Evolutionary conservation across 2,888 invertebrate genomes (phyloP).

Genomic region (Cheilosia urbana): DNA sequence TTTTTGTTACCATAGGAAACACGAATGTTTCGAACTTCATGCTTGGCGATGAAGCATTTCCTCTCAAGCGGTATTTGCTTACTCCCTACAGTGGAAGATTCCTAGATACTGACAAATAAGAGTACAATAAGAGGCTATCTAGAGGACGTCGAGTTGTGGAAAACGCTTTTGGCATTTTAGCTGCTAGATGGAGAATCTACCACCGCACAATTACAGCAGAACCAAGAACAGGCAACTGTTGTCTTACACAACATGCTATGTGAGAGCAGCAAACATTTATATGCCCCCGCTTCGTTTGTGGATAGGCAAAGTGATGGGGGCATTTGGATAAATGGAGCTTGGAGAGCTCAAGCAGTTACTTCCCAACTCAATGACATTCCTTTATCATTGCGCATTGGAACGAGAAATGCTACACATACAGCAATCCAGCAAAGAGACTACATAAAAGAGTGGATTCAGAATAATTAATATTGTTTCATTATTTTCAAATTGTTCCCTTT

Average conservation of each 20-base stretch:
- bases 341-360: conserved; percentile 14
- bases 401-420: background rate
- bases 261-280: conserved; percentile 4
- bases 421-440: conserved; percentile 24
- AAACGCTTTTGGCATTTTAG: conserved; percentile 11
- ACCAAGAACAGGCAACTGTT: background rate
- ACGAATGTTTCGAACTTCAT: conserved; percentile 2
- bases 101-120: background rate
- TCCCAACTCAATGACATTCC: conserved; percentile 4
- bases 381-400: background rate
- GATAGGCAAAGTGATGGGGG: conserved; percentile 2
- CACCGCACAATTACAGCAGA: conserved; percentile 3
- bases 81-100: conserved; percentile 3
- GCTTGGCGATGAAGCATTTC: conserved; percentile 16
- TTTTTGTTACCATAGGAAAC: background rate
- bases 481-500: too few species aligned
- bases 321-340: conserved; percentile 6
- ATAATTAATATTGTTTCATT: background rate
- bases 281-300: conserved; percentile 9
- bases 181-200: conserved; percentile 11
- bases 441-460: conserved; percentile 2
- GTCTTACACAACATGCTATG: too few species aligned
- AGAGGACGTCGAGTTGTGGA: conserved; percentile 16
- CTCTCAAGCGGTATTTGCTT: conserved; percentile 1
- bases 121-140: conserved; percentile 1